phyloP scores from a whole-genome alignment of 2,888 invertebrate genomes.

The Zygothrica quintamaculata region DNA sequence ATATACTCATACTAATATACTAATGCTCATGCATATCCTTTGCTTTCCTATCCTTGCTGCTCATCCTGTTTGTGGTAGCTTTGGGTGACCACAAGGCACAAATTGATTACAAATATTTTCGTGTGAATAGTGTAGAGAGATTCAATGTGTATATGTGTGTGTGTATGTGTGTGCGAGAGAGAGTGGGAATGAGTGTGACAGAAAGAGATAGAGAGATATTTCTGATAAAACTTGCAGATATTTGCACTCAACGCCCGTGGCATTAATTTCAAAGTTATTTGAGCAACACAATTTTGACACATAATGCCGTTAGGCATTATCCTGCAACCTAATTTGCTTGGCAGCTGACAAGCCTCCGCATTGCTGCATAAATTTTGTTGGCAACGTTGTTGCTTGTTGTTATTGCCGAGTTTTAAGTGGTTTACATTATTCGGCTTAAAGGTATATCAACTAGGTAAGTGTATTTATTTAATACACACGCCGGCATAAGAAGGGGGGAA shows the following conservation, averaged over 20 bases:
- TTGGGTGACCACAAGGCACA: constrained; percentile 69
- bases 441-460: constrained; percentile 79
- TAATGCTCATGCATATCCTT: too few species aligned
- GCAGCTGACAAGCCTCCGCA: constrained; percentile 40
- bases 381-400: constrained; percentile 51
- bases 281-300: constrained; percentile 75
- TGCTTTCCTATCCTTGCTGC: too few species aligned
- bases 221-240: constrained; percentile 54
- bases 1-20: too few species aligned
- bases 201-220: not conserved
- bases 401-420: constrained; percentile 76
- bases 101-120: constrained; percentile 74
- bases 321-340: constrained; percentile 70
- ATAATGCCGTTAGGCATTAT: constrained; percentile 62
- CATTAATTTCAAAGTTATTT: constrained; percentile 77
- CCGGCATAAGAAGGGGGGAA: constrained; percentile 42
- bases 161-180: constrained; percentile 15
- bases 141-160: constrained; percentile 13
- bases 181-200: too few species aligned
- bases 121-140: constrained; percentile 48
- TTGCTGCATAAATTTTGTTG: constrained; percentile 63
- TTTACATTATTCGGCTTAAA: constrained; percentile 78
- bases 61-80: constrained; percentile 25
- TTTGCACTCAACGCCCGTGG: constrained; percentile 54
- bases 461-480: constrained; percentile 76